These are phyloP conservation scores for Xenus cinereus DNA, from an alignment of 2,113 vertebrate genomes.

Conservation along the genomic window DNA sequence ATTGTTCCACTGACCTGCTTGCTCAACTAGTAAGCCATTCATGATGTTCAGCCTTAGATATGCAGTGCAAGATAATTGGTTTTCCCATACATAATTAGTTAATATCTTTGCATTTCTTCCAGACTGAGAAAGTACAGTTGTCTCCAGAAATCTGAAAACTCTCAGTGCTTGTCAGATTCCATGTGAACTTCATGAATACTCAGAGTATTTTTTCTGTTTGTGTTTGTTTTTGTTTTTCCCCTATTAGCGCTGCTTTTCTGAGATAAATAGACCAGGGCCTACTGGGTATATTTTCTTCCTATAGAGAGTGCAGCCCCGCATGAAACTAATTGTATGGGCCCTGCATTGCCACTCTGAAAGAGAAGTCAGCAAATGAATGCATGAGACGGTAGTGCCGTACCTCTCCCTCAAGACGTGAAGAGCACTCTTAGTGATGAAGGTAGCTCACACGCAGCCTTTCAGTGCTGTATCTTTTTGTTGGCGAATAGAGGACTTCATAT, in stretches of 20 bases:
- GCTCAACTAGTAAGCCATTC: conserved; percentile 5
- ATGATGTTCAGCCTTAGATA: background rate
- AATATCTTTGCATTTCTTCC: background rate
- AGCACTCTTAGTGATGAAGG: background rate
- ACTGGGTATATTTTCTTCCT: background rate
- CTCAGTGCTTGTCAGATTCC: background rate
- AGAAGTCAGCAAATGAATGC: background rate
- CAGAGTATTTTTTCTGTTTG: background rate
- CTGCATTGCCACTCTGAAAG: background rate
- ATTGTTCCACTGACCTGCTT: background rate
- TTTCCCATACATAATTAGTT: conserved; percentile 19
- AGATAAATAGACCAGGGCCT: background rate
- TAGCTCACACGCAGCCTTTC: background rate
- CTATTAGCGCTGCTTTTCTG: background rate
- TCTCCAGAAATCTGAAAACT: conserved; percentile 1
- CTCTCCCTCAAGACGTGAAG: background rate
- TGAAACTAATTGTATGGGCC: background rate
- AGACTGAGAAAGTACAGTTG: background rate
- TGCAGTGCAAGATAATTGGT: background rate
- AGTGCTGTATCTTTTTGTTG: background rate
- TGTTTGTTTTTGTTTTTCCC: background rate
- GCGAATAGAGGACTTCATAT: background rate
- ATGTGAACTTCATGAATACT: background rate
- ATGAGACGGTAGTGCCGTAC: accelerated
- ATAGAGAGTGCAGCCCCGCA: background rate